Evolutionary conservation across 2,113 vertebrate genomes (phyloP), one percentile per base, ranked within the genome.

Genomic region (Muscicapa adusta): DNA sequence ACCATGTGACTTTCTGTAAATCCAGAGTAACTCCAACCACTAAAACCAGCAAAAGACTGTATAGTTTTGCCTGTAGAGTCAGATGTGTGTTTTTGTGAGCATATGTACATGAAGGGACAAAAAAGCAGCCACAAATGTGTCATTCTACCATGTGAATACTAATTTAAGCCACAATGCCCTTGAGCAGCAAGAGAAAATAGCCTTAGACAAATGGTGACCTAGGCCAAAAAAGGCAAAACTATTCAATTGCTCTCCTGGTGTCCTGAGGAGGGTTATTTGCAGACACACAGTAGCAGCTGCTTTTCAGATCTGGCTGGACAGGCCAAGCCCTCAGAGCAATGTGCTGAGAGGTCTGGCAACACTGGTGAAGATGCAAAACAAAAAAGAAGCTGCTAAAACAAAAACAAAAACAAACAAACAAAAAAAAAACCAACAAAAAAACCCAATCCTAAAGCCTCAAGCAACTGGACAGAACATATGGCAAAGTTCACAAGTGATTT

Each of bases 161-260:
- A 97, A 97, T 94, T 92, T 92, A 87, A 97, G 75, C 78, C 80
- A 79, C 79, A 50, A 79, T 97, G 96, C 92, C 96, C 92, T 97
- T 98, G 94, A 97, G 94, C 80, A 94, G 65, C 51, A 78, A 88
- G 91, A 91, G 85, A 96, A 98, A 98, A 97, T 93, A 98, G 97
- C 93, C 94, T 66, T 72, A 97, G 92, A 95, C 96, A 92, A 98
- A 98, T 10, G 94, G 97, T 91, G 94, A 96, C 89, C 94, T 91
- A 57, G 79, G 91, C 97, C 97, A 97, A 98, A 98, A 98, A 98
- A 98, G 98, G 98, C 96, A 97, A 98, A 98, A 98, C 95, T 97
- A 98, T 98, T 98, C 98, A 89, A 96, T 85, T 40, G 86, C 94
- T 97, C 89, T 87, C 96, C 68, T 92, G 89, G 96, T 95, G 96